Evolutionary conservation across 2,113 vertebrate species (phyloP).

Genomic region (Nibea albiflora): DNA sequence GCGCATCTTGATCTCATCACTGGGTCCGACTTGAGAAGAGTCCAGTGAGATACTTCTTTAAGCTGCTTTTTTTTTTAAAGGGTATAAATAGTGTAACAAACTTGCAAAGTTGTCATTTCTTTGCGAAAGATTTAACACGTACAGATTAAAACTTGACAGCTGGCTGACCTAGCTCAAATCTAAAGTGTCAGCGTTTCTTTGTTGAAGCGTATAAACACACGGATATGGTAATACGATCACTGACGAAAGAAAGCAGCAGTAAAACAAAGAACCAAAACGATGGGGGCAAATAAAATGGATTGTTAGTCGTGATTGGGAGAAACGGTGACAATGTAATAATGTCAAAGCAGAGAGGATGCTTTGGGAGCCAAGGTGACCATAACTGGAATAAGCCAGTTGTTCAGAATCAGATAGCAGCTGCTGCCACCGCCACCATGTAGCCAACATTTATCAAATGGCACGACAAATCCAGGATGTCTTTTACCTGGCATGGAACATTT

Average conservation of each 20-base stretch:
- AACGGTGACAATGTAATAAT: slow-evolving; percentile 42
- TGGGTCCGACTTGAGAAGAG: slow-evolving; percentile 45
- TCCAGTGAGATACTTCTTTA: slow-evolving; percentile 22
- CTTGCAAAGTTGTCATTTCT: slow-evolving; percentile 29
- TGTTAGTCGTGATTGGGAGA: slow-evolving; percentile 51
- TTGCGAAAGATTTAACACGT: neutral
- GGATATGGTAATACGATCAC: slow-evolving; percentile 4
- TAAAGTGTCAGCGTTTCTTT: slow-evolving; percentile 13
- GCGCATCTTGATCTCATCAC: slow-evolving; percentile 77
- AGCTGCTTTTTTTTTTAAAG: neutral
- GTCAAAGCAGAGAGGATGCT: slow-evolving; percentile 12
- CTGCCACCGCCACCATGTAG: slow-evolving; percentile 33
- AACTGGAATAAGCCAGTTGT: slow-evolving; percentile 24
- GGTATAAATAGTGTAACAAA: neutral
- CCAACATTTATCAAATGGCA: slow-evolving; percentile 51
- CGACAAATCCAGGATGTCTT: slow-evolving; percentile 51
- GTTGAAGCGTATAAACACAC: slow-evolving; percentile 7
- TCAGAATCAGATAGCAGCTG: slow-evolving; percentile 21
- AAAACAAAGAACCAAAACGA: slow-evolving; percentile 9
- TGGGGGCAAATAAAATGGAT: slow-evolving; percentile 12
- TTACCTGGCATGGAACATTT: slow-evolving; percentile 49
- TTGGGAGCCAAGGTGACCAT: slow-evolving; percentile 10
- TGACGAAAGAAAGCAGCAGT: slow-evolving; percentile 36
- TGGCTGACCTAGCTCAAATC: slow-evolving; percentile 16
- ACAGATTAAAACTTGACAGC: slow-evolving; percentile 6